phyloP scores from a whole-genome alignment of 1,140 invertebrate genomes.

The Zaprionus inermis region DNA sequence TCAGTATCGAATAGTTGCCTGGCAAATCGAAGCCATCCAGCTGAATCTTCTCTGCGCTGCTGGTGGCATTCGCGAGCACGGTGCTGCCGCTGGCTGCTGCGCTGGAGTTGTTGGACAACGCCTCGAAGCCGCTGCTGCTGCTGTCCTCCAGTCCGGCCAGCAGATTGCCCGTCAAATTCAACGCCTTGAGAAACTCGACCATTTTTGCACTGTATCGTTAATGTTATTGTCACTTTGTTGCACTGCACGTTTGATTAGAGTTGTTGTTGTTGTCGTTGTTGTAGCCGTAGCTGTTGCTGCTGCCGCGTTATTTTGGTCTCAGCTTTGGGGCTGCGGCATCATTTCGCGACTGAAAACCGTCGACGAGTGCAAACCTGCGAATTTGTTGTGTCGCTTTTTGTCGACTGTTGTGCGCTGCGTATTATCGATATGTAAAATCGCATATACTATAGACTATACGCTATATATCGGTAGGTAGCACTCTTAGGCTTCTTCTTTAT shows the following conservation, averaged over 20 bases:
- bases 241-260: too few relatives aligned
- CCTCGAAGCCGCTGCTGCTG: constrained; percentile 45
- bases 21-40: constrained; percentile 74
- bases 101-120: constrained; percentile 22
- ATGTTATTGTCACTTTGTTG: neutral
- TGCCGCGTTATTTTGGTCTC: constrained; percentile 53
- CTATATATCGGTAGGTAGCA: neutral
- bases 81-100: constrained; percentile 1
- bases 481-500: constrained; percentile 28
- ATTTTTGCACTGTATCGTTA: constrained; percentile 38
- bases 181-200: constrained; percentile 65
- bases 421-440: constrained; percentile 49
- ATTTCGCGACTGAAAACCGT: constrained; percentile 73
- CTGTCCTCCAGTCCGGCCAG: constrained; percentile 65
- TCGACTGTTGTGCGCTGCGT: constrained; percentile 50
- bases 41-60: constrained; percentile 66
- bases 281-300: constrained; percentile 11
- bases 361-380: constrained; percentile 72
- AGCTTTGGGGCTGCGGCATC: constrained; percentile 72
- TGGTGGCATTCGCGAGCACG: constrained; percentile 40
- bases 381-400: constrained; percentile 67
- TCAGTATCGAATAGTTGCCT: constrained; percentile 82
- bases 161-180: constrained; percentile 70
- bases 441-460: constrained; percentile 2
- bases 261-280: constrained; percentile 16